These are phyloP conservation scores for Myiagra hebetior DNA, from an alignment of 2,113 vertebrate genomes.

Conservation along the genomic window DNA sequence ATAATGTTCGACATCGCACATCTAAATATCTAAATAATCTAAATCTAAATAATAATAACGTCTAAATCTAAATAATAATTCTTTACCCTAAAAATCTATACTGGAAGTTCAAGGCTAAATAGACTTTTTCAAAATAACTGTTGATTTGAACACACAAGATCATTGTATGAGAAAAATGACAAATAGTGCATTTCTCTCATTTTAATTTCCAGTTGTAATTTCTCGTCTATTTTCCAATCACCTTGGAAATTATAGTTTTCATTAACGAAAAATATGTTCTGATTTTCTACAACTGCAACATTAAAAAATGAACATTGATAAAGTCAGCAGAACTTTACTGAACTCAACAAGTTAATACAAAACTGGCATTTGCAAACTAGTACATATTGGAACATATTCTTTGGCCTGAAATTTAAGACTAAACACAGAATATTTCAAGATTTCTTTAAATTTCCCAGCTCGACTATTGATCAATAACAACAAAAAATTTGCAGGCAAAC, in stretches of 20 bases:
- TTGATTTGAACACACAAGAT: neutral
- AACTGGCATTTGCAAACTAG: neutral
- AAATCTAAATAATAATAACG: no score
- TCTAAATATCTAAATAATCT: neutral
- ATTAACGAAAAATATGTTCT: neutral
- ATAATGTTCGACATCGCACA: neutral
- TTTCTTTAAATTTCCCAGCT: neutral
- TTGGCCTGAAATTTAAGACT: neutral
- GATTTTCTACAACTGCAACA: neutral
- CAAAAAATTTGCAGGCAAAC: neutral
- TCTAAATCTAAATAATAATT: neutral
- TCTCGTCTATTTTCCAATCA: neutral
- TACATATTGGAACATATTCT: neutral
- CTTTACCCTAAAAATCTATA: neutral
- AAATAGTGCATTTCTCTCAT: neutral
- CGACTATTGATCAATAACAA: fast-evolving
- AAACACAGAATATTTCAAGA: neutral
- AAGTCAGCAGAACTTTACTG: neutral
- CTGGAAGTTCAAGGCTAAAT: neutral
- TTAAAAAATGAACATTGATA: neutral
- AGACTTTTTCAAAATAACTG: neutral
- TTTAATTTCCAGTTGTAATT: neutral
- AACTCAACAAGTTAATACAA: neutral
- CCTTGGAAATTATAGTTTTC: neutral
- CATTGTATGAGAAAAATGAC: neutral